phyloP scores from a whole-genome alignment of 92 coral and sea anemone species.

The Porites cylindrica region DNA sequence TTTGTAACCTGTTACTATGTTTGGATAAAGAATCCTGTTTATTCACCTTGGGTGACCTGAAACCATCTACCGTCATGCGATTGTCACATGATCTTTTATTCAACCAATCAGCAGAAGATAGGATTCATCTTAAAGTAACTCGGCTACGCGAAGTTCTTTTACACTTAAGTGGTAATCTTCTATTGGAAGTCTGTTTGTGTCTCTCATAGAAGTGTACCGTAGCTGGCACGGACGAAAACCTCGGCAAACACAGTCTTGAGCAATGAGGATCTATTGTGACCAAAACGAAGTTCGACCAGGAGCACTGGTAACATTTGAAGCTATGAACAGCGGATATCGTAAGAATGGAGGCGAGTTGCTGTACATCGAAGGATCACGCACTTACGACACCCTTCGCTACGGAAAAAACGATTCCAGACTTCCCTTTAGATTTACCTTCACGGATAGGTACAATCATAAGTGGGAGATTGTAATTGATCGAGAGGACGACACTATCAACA shows the following conservation, averaged over 20 bases:
- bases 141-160: too few species aligned
- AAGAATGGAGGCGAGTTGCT: conserved; percentile 55
- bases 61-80: too few species aligned
- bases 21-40: too few species aligned
- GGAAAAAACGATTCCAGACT: conserved; percentile 51
- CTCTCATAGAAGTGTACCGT: too few species aligned
- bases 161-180: too few species aligned
- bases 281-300: conserved; percentile 28
- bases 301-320: conserved; percentile 51
- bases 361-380: conserved; percentile 63
- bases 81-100: too few species aligned
- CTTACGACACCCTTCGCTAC: conserved; percentile 61
- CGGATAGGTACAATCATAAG: conserved; percentile 53
- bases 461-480: conserved; percentile 53
- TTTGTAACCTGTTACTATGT: too few species aligned
- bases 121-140: too few species aligned
- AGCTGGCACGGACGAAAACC: too few species aligned
- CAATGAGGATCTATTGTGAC: conserved; percentile 53
- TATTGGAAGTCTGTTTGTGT: too few species aligned
- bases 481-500: conserved; percentile 54
- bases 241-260: conserved; percentile 32
- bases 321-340: conserved; percentile 55
- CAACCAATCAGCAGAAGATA: too few species aligned
- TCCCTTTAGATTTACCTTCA: conserved; percentile 57
- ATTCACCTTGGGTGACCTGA: too few species aligned